A percentile compares a stretch with the other conserved stretches of the same genome.
Evolutionary conservation across 2,888 invertebrate genomes (phyloP).

Genomic region (Eristalis intricaria): DNA sequence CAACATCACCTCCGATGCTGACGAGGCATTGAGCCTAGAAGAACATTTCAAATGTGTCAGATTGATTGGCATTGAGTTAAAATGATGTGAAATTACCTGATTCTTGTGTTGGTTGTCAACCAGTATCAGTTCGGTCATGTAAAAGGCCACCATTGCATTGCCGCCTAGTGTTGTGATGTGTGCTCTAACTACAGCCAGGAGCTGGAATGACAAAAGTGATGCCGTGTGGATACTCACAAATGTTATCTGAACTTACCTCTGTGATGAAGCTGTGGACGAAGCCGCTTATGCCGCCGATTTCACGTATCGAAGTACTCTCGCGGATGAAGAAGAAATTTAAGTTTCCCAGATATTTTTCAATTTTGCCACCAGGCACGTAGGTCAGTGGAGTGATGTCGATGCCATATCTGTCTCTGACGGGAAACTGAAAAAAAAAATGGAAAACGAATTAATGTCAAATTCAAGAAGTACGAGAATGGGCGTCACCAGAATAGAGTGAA

Average conservation of each 20-base stretch:
- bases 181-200: constrained; percentile 94
- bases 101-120: constrained; percentile 97
- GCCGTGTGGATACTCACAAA: no score
- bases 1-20: constrained; percentile 97
- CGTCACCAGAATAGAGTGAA: no score
- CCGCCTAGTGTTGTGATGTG: constrained; percentile 97
- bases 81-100: constrained; percentile 85
- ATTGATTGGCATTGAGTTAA: background rate
- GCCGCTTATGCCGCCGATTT: constrained; percentile 95
- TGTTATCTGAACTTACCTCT: constrained; percentile 83
- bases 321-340: constrained; percentile 97
- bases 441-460: background rate
- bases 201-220: constrained; percentile 76
- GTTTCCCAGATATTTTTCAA: constrained; percentile 93
- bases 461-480: no score
- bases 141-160: constrained; percentile 96
- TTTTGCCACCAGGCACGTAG: constrained; percentile 89
- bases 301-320: constrained; percentile 95
- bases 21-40: constrained; percentile 96
- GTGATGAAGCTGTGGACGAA: constrained; percentile 97
- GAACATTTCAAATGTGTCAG: constrained; percentile 10
- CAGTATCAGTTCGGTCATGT: constrained; percentile 94
- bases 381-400: constrained; percentile 92
- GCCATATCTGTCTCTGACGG: constrained; percentile 82
- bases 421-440: constrained; percentile 75